phyloP scores from a whole-genome alignment of 1,140 invertebrate species.

The Tachypleus tridentatus region DNA sequence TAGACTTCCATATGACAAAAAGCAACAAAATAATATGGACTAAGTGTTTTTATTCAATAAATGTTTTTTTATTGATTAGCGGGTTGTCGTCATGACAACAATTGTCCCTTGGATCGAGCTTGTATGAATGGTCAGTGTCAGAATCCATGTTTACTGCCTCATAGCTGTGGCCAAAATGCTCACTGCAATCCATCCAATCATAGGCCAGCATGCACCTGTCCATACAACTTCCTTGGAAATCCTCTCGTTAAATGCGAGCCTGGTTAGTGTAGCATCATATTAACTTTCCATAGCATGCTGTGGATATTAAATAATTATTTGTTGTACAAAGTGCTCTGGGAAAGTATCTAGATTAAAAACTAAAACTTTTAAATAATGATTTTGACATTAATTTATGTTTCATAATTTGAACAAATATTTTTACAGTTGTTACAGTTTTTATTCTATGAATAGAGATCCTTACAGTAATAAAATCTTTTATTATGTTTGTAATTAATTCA shows the following conservation, averaged over 20 bases:
- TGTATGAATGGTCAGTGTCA: conserved; percentile 76
- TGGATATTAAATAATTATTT: not conserved
- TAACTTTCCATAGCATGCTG: not conserved
- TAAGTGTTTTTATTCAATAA: too few relatives aligned
- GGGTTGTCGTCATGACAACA: conserved; percentile 75
- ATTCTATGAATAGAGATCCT: too few relatives aligned
- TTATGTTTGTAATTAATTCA: too few relatives aligned
- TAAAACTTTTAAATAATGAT: not conserved
- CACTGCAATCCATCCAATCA: conserved; percentile 62
- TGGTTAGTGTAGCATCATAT: conserved; percentile 16
- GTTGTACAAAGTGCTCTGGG: not conserved
- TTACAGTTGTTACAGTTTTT: too few relatives aligned
- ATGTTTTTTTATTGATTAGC: conserved; percentile 18
- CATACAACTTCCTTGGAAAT: conserved; percentile 57
- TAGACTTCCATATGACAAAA: too few relatives aligned
- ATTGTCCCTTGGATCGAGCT: conserved; percentile 68
- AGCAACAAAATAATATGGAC: too few relatives aligned
- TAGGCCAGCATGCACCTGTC: conserved; percentile 60
- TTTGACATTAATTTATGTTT: too few relatives aligned
- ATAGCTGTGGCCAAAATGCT: conserved; percentile 70
- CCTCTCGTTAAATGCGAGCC: conserved; percentile 66
- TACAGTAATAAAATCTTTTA: too few relatives aligned
- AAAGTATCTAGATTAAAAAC: not conserved
- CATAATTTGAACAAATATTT: too few relatives aligned
- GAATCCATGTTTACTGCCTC: conserved; percentile 60